Evolutionary conservation across 2,888 invertebrate species (phyloP).

Genomic region (Labia minor): DNA sequence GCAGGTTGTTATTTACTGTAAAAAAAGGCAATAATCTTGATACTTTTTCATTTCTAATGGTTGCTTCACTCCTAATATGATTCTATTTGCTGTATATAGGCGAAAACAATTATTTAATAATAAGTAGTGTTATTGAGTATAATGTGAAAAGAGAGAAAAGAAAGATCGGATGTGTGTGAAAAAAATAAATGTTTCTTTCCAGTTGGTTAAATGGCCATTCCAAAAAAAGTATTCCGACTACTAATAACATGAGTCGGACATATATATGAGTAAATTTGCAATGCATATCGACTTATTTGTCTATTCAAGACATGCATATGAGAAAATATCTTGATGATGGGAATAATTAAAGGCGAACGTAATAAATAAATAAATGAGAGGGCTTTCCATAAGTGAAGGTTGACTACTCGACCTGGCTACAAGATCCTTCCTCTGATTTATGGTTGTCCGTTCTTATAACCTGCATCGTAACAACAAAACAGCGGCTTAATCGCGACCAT

Average conservation of each 20-base stretch:
- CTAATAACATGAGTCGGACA: constrained; percentile 13
- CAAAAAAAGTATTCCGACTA: neutral
- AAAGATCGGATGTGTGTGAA: constrained; percentile 4
- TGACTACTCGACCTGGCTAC: neutral
- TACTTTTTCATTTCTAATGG: too few species aligned
- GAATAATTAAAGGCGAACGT: neutral
- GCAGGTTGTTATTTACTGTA: too few species aligned
- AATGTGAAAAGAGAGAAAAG: neutral
- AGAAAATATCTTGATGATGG: neutral
- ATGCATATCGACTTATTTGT: constrained; percentile 13
- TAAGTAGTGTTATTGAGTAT: neutral
- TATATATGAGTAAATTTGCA: constrained; percentile 7
- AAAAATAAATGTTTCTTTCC: neutral
- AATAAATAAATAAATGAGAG: neutral
- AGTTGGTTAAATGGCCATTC: neutral
- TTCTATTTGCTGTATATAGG: neutral
- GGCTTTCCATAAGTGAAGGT: neutral
- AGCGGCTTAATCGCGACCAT: neutral
- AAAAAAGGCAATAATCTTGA: too few species aligned
- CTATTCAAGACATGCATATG: constrained; percentile 13
- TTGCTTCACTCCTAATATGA: too few species aligned
- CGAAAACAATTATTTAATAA: neutral
- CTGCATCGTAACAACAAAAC: neutral
- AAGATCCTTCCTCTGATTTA: neutral
- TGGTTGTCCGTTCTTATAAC: neutral